Evolutionary conservation across 2,797 vertebrate species (phyloP), one percentile per base, ranked within the genome.

Genomic region (Amazonetta brasiliensis): DNA sequence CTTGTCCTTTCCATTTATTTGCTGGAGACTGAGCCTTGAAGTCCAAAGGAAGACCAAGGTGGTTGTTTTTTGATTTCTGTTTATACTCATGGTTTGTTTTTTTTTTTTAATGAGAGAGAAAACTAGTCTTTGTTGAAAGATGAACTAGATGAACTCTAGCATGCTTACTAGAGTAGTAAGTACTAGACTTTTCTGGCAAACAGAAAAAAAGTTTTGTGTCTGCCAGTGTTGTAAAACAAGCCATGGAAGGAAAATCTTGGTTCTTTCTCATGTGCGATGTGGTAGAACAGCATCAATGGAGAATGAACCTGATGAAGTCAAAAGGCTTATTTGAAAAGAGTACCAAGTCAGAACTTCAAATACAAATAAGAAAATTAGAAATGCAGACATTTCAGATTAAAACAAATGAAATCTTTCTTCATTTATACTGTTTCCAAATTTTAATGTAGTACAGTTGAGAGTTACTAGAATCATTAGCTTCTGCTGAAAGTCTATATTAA

Each of bases 391-490:
- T 23, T 56, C 50, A 80, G 52, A n/a, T 8, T 73, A 56, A 69
- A 7, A 7, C 33, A 48, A 4, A 26, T 1, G 2, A 33, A 35
- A 1, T 0, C 17, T 43, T 74, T 64, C 19, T n/a, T 23, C 22
- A 50, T 41, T 48, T 52, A 50, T 50, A 52, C 16, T 1, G 0
- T 30, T 63, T 56, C 30, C 54, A 7, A 84, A 72, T 9, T 56
- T 72, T 72, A n/a, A 28, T n/a, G 13, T 12, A 75, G 54, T 46
- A 16, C 26, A 33, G 46, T 11, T 87, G n/a, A 30, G n/a, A 12
- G 18, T 31, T 80, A 56, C 13, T 56, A 82, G 78, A 77, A 77
- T 54, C 37, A 63, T 52, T 2, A 54, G 59, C 43, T 76, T 48
- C 23, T 54, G 17, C 13, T 54, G 21, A 20, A 93, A 76, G 28